Conservation (phyloP, 2,113 vertebrate genomes). For the Sorex araneus region DNA sequence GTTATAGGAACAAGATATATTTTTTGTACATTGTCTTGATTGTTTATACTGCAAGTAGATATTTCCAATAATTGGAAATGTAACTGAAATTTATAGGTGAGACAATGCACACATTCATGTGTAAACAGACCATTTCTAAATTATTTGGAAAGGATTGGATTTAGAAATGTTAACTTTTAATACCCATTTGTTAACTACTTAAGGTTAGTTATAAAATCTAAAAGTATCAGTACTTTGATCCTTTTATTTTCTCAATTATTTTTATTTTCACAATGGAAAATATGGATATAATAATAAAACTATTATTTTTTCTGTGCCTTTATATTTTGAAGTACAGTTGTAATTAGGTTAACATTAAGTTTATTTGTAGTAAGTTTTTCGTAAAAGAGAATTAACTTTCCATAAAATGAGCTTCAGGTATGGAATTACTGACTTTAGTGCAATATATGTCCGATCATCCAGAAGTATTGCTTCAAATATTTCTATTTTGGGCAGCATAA, state of each 20-base stretch:
- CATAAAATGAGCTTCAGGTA: slow-evolving; percentile 68
- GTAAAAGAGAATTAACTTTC: slow-evolving; percentile 76
- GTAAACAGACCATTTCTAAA: slow-evolving; percentile 74
- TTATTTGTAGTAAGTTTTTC: slow-evolving; percentile 74
- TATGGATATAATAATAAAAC: slow-evolving; percentile 58
- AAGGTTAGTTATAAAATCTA: slow-evolving; percentile 74
- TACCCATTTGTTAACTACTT: slow-evolving; percentile 72
- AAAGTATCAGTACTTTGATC: slow-evolving; percentile 70
- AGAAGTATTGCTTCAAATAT: slow-evolving; percentile 69
- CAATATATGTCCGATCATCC: slow-evolving; percentile 62
- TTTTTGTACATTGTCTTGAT: slow-evolving; percentile 86
- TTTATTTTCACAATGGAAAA: slow-evolving; percentile 73
- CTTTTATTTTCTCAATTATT: slow-evolving; percentile 66
- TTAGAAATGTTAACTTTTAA: slow-evolving; percentile 79
- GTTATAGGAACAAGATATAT: slow-evolving; percentile 87
- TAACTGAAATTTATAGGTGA: slow-evolving; percentile 79
- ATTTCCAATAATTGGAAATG: slow-evolving; percentile 76
- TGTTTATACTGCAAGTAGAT: slow-evolving; percentile 84
- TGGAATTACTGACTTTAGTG: slow-evolving; percentile 64
- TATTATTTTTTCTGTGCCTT: slow-evolving; percentile 74
- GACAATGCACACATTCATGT: slow-evolving; percentile 72
- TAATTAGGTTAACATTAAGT: slow-evolving; percentile 75
- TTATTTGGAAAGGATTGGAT: slow-evolving; percentile 78
- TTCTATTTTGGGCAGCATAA: slow-evolving; percentile 69
- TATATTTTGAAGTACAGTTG: slow-evolving; percentile 76